Conservation (phyloP, 2,888 invertebrate species). For the Orchesella flavescens region DNA sequence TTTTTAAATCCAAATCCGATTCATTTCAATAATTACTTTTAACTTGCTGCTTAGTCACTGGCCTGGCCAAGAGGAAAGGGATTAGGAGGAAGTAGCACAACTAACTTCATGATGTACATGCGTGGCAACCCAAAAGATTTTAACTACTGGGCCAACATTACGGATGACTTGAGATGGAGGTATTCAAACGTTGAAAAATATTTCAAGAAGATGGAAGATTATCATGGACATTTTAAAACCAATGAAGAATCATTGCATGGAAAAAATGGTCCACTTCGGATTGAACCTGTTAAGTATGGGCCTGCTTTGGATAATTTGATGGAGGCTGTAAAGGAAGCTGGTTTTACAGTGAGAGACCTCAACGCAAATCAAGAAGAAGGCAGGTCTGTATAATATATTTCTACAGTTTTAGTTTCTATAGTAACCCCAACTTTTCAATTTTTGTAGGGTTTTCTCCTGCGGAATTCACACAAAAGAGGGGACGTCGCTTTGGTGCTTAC, state of each 20-base stretch:
- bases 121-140: constrained; percentile 22
- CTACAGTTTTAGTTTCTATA: too few species aligned
- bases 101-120: constrained; percentile 19
- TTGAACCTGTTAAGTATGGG: constrained; percentile 22
- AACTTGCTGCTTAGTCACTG: too few species aligned
- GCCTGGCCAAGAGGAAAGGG: constrained; percentile 4
- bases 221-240: constrained; percentile 16
- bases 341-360: constrained; percentile 17
- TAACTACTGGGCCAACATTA: constrained; percentile 78
- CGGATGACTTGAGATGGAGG: constrained; percentile 74
- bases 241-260: neutral
- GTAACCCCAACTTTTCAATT: too few species aligned
- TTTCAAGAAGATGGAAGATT: constrained; percentile 73
- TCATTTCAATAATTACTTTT: neutral
- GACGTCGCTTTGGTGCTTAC: constrained; percentile 9
- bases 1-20: neutral
- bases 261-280: constrained; percentile 29
- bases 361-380: constrained; percentile 23
- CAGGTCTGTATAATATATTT: too few species aligned
- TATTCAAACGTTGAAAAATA: constrained; percentile 74
- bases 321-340: constrained; percentile 28
- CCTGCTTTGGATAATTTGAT: constrained; percentile 23
- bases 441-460: constrained; percentile 4
- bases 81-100: neutral
- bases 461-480: constrained; percentile 19